Evolutionary conservation across 2,797 vertebrate species (phyloP).

Genomic region (Channallabes apus): DNA sequence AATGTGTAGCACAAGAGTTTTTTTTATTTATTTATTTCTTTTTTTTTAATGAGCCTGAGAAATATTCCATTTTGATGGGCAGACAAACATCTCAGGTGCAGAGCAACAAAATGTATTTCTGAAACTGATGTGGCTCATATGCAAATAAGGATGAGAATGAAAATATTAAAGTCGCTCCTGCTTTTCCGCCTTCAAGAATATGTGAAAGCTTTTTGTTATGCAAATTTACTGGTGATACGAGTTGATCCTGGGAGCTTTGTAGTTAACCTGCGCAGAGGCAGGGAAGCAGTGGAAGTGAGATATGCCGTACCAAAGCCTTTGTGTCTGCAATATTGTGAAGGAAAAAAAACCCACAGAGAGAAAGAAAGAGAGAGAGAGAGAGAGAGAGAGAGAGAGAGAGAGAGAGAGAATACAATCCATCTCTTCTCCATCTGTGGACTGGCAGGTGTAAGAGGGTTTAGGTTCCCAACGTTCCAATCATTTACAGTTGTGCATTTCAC

Average conservation of each 20-base stretch:
- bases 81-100: neutral
- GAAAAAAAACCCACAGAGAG: neutral
- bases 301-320: slow-evolving; percentile 73
- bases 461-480: slow-evolving; percentile 33
- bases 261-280: slow-evolving; percentile 30
- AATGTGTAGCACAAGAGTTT: too few relatives aligned
- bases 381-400: neutral
- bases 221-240: slow-evolving; percentile 62
- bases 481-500: slow-evolving; percentile 31
- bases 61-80: neutral
- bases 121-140: slow-evolving; percentile 56
- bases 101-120: neutral
- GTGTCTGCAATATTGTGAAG: slow-evolving; percentile 71
- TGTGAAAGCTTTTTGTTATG: slow-evolving; percentile 65
- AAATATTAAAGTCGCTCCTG: slow-evolving; percentile 60
- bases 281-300: slow-evolving; percentile 49
- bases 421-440: slow-evolving; percentile 47
- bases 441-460: slow-evolving; percentile 50
- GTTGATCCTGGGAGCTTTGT: slow-evolving; percentile 60
- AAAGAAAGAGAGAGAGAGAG: neutral
- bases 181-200: slow-evolving; percentile 32
- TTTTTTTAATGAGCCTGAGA: neutral
- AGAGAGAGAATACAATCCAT: slow-evolving; percentile 25
- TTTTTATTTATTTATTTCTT: too few relatives aligned
- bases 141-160: slow-evolving; percentile 61